Percentiles rank a stretch among this genome's conserved stretches.
Evolutionary conservation across 2,797 vertebrate genomes (phyloP).

Genomic region (Lagorchestes hirsutus): DNA sequence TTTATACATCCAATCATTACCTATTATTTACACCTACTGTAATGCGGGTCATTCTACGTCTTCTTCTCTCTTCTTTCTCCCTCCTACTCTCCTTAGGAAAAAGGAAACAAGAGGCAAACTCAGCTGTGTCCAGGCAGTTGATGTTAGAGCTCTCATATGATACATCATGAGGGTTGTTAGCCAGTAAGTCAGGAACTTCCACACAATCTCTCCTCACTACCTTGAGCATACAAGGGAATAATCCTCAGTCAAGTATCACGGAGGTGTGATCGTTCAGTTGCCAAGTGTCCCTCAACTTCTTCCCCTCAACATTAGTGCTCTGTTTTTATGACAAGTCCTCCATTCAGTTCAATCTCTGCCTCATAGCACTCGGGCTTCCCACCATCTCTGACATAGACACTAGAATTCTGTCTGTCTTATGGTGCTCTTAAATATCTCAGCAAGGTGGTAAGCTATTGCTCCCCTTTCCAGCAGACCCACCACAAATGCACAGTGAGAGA

Average conservation of each 20-base stretch:
- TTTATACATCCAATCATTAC: neutral
- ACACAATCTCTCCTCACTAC: neutral
- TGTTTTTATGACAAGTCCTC: neutral
- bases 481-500: neutral
- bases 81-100: neutral
- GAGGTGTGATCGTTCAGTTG: neutral
- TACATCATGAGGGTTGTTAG: neutral
- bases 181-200: neutral
- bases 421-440: neutral
- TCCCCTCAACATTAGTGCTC: neutral
- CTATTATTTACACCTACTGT: neutral
- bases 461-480: neutral
- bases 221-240: neutral
- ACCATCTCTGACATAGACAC: neutral
- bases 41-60: neutral
- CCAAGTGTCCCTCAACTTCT: neutral
- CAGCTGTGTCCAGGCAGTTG: neutral
- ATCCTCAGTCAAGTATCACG: neutral
- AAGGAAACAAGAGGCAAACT: neutral
- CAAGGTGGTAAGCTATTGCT: neutral
- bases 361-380: neutral
- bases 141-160: neutral
- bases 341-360: neutral
- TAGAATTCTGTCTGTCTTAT: neutral
- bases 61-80: neutral